Evolutionary conservation across 2,113 vertebrate species (phyloP), one percentile per base, ranked within the genome.

Genomic region (Gymnarchus niloticus): DNA sequence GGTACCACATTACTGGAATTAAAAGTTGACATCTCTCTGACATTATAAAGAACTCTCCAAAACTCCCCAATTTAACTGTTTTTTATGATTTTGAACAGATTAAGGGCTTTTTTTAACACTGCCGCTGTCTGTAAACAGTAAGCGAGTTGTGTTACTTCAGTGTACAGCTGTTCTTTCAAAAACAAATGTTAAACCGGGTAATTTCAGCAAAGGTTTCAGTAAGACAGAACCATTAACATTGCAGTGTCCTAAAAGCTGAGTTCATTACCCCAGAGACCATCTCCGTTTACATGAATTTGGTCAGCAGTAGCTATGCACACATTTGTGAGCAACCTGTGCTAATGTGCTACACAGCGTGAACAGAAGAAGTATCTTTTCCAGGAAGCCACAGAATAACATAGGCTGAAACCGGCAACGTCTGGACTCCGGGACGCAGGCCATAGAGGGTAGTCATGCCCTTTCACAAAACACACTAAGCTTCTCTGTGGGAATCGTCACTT

Each of bases 401-500:
- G n/a, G n/a, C n/a, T n/a, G n/a, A n/a, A n/a, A n/a, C n/a, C n/a
- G n/a, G n/a, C n/a, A n/a, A n/a, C n/a, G n/a, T n/a, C n/a, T n/a
- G n/a, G n/a, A n/a, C n/a, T n/a, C n/a, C n/a, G n/a, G n/a, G n/a
- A n/a, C n/a, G n/a, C n/a, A 61, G n/a, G 57, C 9, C 57, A 9
- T 28, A 12, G 17, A 37, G 61, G 37, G 61, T 33, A 17, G 28
- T n/a, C 19, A 14, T 17, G 14, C 28, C 61, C 12, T 10, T 41
- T 41, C 12, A 33, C 61, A 69, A 1, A 3, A n/a, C 17, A 19
- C 14, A 6, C 56, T 46, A 85, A 37, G 23, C 25, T 21, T 48
- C 56, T 86, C 41, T 48, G 14, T 46, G 41, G 88, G 49, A 87
- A 80, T 10, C 85, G 44, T 83, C 85, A 83, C 88, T 88, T 12